Evolutionary conservation across 2,888 invertebrate species (phyloP), one percentile per base, ranked within the genome.

Genomic region (Tortrix viridana): DNA sequence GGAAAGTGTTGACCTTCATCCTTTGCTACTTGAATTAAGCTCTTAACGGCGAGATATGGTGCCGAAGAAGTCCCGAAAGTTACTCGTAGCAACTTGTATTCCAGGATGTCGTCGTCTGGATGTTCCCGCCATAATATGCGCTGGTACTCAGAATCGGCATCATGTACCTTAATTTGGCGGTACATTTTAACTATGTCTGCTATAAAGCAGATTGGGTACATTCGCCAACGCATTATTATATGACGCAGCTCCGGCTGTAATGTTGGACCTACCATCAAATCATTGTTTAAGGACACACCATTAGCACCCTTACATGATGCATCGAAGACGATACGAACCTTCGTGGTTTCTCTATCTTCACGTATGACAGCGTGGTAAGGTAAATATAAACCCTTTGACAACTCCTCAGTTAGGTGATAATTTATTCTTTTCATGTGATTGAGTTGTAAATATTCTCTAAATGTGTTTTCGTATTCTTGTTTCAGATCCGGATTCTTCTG

Each of bases 131-230:
- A 71, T 3, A 69, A 22, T 26, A 71, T 67, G 0, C 70, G 57
- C 20, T 70, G 70, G 62, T 38, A 70, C 16, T 65, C 49, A 4
- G 65, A 46, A 50, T 71, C 65, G 20, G 56, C 44, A 9, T 58
- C 22, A 2, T 59, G 16, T 7, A 70, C 55, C 48, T 54, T 60
- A 0, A 73, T 59, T 46, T 67, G 67, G 0, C 69, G 55, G 48
- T 75, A 79, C 75, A 80, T 79, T 66, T 78, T 74, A n/a, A 67
- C 63, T 6, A 76, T 67, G 52, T 71, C 70, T 12, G 66, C 69
- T 2, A 57, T 48, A n/a, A 71, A 20, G 48, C 67, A 63, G n/a
- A 70, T 63, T 9, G 54, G 57, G 43, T 68, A 50, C 14, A 12
- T 47, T 26, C 71, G 56, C 70, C 71, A 77, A 44, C 73, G 57